Evolutionary conservation across 2,113 vertebrate species (phyloP), one percentile per base, ranked within the genome.

Genomic region (Polypterus senegalus): DNA sequence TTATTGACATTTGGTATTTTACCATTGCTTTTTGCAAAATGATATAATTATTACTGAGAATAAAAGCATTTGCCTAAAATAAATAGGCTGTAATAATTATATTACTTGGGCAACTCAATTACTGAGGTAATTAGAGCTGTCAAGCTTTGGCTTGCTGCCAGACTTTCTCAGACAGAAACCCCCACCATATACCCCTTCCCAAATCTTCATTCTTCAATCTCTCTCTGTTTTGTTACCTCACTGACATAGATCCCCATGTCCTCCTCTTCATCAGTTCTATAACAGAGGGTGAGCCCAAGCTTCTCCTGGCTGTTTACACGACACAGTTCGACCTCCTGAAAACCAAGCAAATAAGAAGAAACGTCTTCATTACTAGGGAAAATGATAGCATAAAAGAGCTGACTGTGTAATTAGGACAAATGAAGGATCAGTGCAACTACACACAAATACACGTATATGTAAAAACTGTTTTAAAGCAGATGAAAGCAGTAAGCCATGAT

Each of bases 211-310:
- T 27, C 27, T 27, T 27, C 27, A 27, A 27, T 27, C 27, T 27
- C 27, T 27, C 27, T 57, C 44, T 45, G 11, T 11, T 61, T 53
- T 70, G 81, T 90, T 79, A 98, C 96, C 90, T 96, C 88, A 0
- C 93, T 95, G 74, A 98, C 88, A 68, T 97, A 98, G 77, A 98
- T 98, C 58, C 90, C 90, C 0, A 73, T 85, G 65, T 98, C 96
- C 46, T 98, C 95, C 60, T 98, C 96, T 54, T 98, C 94, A 65
- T 97, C 92, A 0, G 94, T 98, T 73, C 94, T 84, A 80, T 98
- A 98, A 69, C 94, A 98, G 69, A 98, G 86, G 45, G 96, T 98
- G 69, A 98, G 79, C 0, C 96, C 96, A 67, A 98, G 74, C 79
- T 97, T 98, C 75, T 98, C 96, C 63, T 97, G 92, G 80, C 86